These are phyloP conservation scores for Porites divaricata DNA, from an alignment of 92 coral and sea anemone genomes.

Conservation along the genomic window DNA sequence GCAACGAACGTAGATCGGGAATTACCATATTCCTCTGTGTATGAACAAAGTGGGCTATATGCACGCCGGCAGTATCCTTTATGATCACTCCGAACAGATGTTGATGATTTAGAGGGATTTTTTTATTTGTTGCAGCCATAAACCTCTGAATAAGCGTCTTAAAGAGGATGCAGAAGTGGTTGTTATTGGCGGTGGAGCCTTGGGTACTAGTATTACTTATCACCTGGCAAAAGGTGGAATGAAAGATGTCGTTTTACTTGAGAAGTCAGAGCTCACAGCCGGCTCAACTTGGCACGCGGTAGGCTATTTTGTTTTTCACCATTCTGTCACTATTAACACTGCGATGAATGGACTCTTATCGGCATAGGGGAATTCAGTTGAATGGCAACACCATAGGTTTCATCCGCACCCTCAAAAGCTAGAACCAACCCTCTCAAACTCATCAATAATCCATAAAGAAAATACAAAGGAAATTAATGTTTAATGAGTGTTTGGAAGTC, in stretches of 20 bases:
- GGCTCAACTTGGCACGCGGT: conserved; percentile 99
- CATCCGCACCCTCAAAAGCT: too few species aligned
- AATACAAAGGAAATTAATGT: too few species aligned
- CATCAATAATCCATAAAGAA: too few species aligned
- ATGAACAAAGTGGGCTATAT: not conserved
- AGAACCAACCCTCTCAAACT: too few species aligned
- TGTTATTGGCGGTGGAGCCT: conserved; percentile 94
- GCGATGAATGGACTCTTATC: not conserved
- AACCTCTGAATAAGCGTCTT: conserved; percentile 72
- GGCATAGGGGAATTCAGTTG: not conserved
- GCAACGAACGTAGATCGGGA: too few species aligned
- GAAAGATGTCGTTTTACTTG: conserved; percentile 94
- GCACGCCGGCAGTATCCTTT: not conserved
- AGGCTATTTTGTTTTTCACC: conserved; percentile 3
- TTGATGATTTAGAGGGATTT: not conserved
- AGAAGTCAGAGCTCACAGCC: conserved; percentile 95
- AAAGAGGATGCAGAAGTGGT: conserved; percentile 93
- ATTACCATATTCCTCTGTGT: too few species aligned
- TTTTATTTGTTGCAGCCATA: not conserved
- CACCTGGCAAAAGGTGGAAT: conserved; percentile 94
- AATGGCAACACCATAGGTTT: not conserved
- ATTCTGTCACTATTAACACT: not conserved
- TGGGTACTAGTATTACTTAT: conserved; percentile 92
- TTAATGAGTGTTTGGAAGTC: too few species aligned
- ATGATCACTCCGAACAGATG: not conserved